Evolutionary conservation across 2,888 invertebrate species (phyloP).

Genomic region (Hypercompe scribonia): DNA sequence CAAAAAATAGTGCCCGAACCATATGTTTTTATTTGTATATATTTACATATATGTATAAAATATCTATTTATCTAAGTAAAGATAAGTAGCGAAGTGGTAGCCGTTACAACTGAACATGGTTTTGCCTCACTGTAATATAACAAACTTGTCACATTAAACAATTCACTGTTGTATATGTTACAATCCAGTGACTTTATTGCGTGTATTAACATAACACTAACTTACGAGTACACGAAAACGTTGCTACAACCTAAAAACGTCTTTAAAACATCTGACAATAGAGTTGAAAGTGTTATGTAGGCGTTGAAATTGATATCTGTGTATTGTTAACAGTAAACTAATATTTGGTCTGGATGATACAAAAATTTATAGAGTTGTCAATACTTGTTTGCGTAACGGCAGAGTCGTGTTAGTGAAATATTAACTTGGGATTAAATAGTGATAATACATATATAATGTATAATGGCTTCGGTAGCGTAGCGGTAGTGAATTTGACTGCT

Average conservation of each 20-base stretch:
- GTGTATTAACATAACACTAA: slow-evolving; percentile 9
- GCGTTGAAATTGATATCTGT: not conserved
- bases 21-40: not conserved
- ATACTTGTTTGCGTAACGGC: not conserved
- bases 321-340: not conserved
- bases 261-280: not conserved
- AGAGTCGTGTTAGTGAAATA: not conserved
- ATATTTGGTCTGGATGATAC: not conserved
- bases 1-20: not conserved
- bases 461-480: too few relatives aligned
- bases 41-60: not conserved
- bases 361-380: not conserved
- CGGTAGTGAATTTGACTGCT: too few relatives aligned
- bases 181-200: not conserved
- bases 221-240: not conserved
- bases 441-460: too few relatives aligned
- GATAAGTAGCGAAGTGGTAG: not conserved
- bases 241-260: not conserved
- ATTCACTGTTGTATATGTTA: slow-evolving; percentile 10
- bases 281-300: not conserved
- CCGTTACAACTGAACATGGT: not conserved
- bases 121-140: not conserved
- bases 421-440: too few relatives aligned
- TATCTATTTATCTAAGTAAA: not conserved
- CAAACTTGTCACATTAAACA: slow-evolving; percentile 9